A percentile compares a stretch with the other conserved stretches of the same genome.
Conservation (phyloP, 2,888 invertebrate species). For the Mechanitis messenoides region DNA sequence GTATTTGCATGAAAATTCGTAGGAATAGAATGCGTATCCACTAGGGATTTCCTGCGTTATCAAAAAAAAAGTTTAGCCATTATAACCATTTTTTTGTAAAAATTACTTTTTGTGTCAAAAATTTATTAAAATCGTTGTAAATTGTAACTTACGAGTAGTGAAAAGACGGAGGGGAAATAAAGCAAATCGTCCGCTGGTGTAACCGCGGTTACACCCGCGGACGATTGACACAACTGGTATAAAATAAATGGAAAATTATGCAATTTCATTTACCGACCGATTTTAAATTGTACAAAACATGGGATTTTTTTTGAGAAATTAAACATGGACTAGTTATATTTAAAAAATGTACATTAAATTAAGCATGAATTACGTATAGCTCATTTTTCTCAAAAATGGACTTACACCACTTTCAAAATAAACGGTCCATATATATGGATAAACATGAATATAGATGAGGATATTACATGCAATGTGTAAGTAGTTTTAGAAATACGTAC, state of each 20-base stretch:
- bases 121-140: too few species aligned
- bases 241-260: constrained; percentile 11
- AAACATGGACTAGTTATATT: constrained; percentile 12
- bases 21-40: too few species aligned
- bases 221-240: constrained; percentile 5
- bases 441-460: too few species aligned
- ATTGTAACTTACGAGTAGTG: constrained; percentile 15
- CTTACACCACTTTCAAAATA: constrained; percentile 1
- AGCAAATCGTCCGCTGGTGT: constrained; percentile 13
- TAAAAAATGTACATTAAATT: constrained; percentile 10
- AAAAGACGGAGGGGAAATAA: constrained; percentile 13
- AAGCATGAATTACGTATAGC: background rate
- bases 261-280: constrained; percentile 14
- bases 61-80: too few species aligned
- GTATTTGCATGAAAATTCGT: too few species aligned
- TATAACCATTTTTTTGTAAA: too few species aligned
- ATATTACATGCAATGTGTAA: too few species aligned
- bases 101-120: too few species aligned
- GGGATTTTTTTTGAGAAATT: constrained; percentile 10
- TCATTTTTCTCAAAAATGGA: background rate
- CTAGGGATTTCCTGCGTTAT: too few species aligned
- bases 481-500: too few species aligned
- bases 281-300: constrained; percentile 15
- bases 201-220: too few species aligned
- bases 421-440: constrained; percentile 3